Percentiles rank a stretch among this genome's conserved stretches.
Evolutionary conservation across 1,140 invertebrate genomes (phyloP).

Genomic region (Orius insidiosus): DNA sequence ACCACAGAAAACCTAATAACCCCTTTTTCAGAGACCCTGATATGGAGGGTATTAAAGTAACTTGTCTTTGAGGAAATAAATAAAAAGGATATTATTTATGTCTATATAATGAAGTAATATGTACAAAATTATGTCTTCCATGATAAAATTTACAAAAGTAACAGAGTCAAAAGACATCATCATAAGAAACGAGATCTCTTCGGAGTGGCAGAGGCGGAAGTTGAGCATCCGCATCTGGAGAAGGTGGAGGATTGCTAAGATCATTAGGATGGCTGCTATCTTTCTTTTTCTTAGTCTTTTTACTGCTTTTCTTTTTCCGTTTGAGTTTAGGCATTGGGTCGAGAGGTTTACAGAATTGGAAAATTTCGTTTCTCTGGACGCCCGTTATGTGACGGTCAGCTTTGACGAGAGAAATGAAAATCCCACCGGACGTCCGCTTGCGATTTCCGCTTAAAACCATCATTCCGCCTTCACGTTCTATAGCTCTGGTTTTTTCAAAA

Average conservation of each 20-base stretch:
- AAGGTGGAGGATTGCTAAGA: conserved; percentile 10
- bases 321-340: neutral
- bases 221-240: conserved; percentile 2
- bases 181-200: neutral
- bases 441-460: conserved; percentile 27
- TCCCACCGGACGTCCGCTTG: conserved; percentile 29
- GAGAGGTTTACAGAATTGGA: conserved; percentile 1
- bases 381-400: conserved; percentile 2
- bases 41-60: too few species aligned
- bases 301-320: neutral
- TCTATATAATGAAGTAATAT: too few species aligned
- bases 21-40: too few species aligned
- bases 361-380: conserved; percentile 8
- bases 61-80: too few species aligned
- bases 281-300: neutral
- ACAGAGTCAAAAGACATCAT: too few species aligned
- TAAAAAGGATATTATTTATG: too few species aligned
- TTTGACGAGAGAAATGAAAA: conserved; percentile 25
- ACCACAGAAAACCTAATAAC: too few species aligned
- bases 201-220: conserved; percentile 6
- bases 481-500: conserved; percentile 24
- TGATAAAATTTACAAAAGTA: too few species aligned
- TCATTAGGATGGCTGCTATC: too few species aligned
- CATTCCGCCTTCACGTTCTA: conserved; percentile 28
- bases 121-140: too few species aligned